phyloP scores from a whole-genome alignment of 2,888 invertebrate species.

The Heliconius ismenius region DNA sequence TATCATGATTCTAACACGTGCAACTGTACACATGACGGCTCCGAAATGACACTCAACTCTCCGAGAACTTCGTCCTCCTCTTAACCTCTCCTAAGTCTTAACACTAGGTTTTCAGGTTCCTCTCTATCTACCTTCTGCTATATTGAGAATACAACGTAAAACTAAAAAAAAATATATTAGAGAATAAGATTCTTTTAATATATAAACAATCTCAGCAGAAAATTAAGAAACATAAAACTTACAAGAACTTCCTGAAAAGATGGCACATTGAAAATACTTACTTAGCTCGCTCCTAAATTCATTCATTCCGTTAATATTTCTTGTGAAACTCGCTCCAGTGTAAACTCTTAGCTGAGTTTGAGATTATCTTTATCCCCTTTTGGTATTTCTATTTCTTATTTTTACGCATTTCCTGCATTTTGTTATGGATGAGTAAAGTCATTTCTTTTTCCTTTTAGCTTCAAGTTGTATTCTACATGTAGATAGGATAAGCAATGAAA shows the following conservation, averaged over 20 bases:
- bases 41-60: too few species aligned
- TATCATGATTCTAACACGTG: too few species aligned
- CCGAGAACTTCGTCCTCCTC: too few species aligned
- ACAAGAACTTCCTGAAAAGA: constrained; percentile 8
- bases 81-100: too few species aligned
- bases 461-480: neutral
- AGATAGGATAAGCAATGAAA: neutral
- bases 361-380: constrained; percentile 8
- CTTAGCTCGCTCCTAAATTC: constrained; percentile 11
- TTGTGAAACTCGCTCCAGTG: constrained; percentile 10
- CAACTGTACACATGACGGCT: neutral
- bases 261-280: constrained; percentile 17
- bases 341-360: constrained; percentile 11
- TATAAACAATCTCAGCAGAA: constrained; percentile 11
- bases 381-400: neutral
- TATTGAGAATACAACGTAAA: neutral
- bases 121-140: too few species aligned
- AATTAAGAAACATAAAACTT: constrained; percentile 13
- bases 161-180: neutral
- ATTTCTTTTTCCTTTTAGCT: neutral
- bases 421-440: neutral
- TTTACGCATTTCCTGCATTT: neutral
- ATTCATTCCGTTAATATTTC: constrained; percentile 11
- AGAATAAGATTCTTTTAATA: neutral
- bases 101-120: too few species aligned